Evolutionary conservation across 2,888 invertebrate genomes (phyloP).

Genomic region (Chrysopilus asiliformis): DNA sequence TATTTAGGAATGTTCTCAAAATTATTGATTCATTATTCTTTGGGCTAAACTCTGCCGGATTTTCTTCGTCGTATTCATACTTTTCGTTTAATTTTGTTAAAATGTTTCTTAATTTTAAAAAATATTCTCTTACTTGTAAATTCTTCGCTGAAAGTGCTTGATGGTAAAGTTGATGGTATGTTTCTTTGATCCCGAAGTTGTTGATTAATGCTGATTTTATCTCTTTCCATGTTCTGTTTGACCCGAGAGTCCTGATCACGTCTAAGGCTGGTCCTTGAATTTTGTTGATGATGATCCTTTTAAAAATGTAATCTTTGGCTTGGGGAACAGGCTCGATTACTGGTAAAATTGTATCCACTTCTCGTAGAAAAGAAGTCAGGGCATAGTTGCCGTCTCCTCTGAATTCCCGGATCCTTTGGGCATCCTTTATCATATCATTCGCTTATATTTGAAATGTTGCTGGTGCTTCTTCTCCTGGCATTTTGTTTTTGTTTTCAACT

Average conservation of each 20-base stretch:
- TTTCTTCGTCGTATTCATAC: slow-evolving; percentile 14
- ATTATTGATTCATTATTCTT: slow-evolving; percentile 13
- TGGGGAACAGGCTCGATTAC: too few species aligned
- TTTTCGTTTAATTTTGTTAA: slow-evolving; percentile 15
- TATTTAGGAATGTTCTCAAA: slow-evolving; percentile 15
- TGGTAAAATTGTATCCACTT: too few species aligned
- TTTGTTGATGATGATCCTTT: slow-evolving; percentile 15
- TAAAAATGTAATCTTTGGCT: slow-evolving; percentile 11
- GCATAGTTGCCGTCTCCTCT: slow-evolving; percentile 8
- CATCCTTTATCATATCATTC: slow-evolving; percentile 8
- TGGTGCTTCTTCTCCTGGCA: too few species aligned
- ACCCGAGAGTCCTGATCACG: slow-evolving; percentile 11
- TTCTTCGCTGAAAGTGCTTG: slow-evolving; percentile 8
- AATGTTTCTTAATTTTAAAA: slow-evolving; percentile 11
- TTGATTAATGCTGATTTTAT: slow-evolving; percentile 8
- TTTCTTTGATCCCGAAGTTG: slow-evolving; percentile 15
- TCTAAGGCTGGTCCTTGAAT: too few species aligned
- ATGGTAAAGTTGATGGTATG: slow-evolving; percentile 11
- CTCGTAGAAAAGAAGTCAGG: too few species aligned
- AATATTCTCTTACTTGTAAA: too few species aligned
- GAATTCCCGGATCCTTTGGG: slow-evolving; percentile 10
- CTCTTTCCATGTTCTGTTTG: slow-evolving; percentile 10
- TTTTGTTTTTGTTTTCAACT: too few species aligned
- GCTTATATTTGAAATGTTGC: too few species aligned
- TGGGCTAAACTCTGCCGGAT: slow-evolving; percentile 15